phyloP scores from a whole-genome alignment of 2,113 vertebrate genomes.

The Corydoras maculifer region DNA sequence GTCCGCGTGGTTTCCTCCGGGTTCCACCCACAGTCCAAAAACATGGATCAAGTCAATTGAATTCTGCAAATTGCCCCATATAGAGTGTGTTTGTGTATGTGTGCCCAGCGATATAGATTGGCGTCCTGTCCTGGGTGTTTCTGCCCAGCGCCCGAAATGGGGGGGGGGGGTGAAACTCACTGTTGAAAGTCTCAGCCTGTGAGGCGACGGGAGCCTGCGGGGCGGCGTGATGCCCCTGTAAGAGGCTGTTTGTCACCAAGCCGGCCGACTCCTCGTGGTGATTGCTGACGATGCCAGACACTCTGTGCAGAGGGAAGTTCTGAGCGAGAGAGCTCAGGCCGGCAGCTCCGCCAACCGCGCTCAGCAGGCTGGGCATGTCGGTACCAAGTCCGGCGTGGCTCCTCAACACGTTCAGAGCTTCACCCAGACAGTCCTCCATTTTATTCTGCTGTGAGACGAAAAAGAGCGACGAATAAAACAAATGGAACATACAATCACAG shows the following conservation, averaged over 20 bases:
- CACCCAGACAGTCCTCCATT: constrained; percentile 91
- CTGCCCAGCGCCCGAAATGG: too few relatives aligned
- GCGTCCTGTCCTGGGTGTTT: too few relatives aligned
- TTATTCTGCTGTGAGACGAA: constrained; percentile 69
- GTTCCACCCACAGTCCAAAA: too few relatives aligned
- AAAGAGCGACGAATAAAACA: too few relatives aligned
- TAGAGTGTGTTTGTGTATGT: too few relatives aligned
- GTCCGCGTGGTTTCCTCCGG: too few relatives aligned
- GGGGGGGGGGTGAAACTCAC: too few relatives aligned
- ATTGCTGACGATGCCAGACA: constrained; percentile 71
- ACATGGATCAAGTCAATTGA: too few relatives aligned
- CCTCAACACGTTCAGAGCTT: constrained; percentile 90
- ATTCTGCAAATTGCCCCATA: too few relatives aligned
- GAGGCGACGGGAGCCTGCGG: constrained; percentile 70
- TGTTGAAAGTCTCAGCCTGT: constrained; percentile 60
- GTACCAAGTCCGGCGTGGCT: constrained; percentile 73
- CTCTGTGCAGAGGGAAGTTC: constrained; percentile 73
- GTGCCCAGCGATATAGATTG: too few relatives aligned
- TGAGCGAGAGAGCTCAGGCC: constrained; percentile 63
- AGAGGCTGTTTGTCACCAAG: constrained; percentile 61
- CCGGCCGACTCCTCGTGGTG: constrained; percentile 72
- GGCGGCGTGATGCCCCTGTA: constrained; percentile 72
- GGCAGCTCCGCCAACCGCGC: constrained; percentile 41
- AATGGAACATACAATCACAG: too few relatives aligned
- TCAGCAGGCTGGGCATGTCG: constrained; percentile 78